Evolutionary conservation across 2,888 invertebrate genomes (phyloP).

Genomic region (Drosophila pegasa): DNA sequence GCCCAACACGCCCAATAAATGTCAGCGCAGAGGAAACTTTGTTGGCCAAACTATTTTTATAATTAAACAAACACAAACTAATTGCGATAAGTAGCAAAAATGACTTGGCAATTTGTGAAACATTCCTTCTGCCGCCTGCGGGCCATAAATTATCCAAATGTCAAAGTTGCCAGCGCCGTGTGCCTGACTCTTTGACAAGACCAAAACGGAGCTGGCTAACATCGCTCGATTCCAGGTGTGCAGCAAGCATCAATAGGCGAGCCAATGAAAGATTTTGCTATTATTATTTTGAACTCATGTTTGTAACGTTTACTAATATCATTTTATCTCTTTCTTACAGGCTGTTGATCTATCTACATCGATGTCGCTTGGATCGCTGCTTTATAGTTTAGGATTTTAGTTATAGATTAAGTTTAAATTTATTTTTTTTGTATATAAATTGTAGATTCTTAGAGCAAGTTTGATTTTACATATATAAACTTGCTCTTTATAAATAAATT

Average conservation of each 20-base stretch:
- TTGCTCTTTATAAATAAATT: too few relatives aligned
- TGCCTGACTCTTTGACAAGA: too few relatives aligned
- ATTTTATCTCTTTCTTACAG: too few relatives aligned
- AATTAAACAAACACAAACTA: conserved; percentile 71
- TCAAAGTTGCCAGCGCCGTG: conserved; percentile 19
- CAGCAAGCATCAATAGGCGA: not conserved
- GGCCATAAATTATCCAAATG: conserved; percentile 41
- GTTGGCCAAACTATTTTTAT: conserved; percentile 72
- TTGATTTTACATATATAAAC: too few relatives aligned
- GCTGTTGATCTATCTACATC: not conserved
- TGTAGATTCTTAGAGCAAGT: too few relatives aligned
- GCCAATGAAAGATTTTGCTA: not conserved
- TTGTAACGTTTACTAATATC: not conserved
- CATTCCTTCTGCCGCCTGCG: conserved; percentile 16
- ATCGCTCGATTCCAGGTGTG: not conserved
- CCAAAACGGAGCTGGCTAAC: not conserved
- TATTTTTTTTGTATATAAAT: conserved; percentile 4
- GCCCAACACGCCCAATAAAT: conserved; percentile 65
- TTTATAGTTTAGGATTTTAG: not conserved
- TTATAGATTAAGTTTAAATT: not conserved
- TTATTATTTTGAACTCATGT: not conserved
- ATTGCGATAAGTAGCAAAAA: conserved; percentile 66
- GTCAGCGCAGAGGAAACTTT: conserved; percentile 69
- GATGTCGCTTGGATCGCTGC: not conserved
- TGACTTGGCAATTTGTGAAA: conserved; percentile 44